These are phyloP conservation scores for Prochilodus magdalenae DNA, from an alignment of 2,113 vertebrate genomes.

Conservation along the genomic window DNA sequence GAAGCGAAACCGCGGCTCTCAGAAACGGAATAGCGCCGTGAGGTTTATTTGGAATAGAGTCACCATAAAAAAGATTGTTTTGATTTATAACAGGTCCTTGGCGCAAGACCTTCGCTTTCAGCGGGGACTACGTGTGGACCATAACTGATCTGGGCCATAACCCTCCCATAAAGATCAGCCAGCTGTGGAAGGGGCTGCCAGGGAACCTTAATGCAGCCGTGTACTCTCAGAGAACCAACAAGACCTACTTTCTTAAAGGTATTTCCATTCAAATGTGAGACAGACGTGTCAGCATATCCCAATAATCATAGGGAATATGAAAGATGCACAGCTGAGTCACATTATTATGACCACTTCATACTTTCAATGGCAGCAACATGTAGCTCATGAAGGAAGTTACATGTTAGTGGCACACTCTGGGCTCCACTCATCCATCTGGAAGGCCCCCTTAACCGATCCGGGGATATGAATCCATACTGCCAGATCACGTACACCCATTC, in stretches of 20 bases:
- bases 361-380: no score
- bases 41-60: not conserved
- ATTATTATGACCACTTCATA: no score
- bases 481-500: no score
- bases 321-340: no score
- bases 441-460: no score
- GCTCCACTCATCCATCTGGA: no score
- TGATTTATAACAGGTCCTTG: slow-evolving; percentile 76
- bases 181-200: slow-evolving; percentile 84
- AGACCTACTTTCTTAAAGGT: slow-evolving; percentile 91
- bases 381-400: no score
- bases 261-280: not conserved
- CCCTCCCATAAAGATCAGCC: slow-evolving; percentile 74
- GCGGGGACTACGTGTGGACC: slow-evolving; percentile 87
- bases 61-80: not conserved
- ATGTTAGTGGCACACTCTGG: no score
- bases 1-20: not conserved
- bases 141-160: slow-evolving; percentile 82
- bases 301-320: no score
- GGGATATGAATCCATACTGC: no score
- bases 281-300: no score
- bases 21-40: not conserved
- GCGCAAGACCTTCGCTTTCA: slow-evolving; percentile 88
- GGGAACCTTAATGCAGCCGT: slow-evolving; percentile 85
- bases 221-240: slow-evolving; percentile 82